Percentiles rank a stretch among this genome's conserved stretches.
phyloP scores from a whole-genome alignment of 2,797 vertebrate genomes.

The Odontamblyopus lacepedii region DNA sequence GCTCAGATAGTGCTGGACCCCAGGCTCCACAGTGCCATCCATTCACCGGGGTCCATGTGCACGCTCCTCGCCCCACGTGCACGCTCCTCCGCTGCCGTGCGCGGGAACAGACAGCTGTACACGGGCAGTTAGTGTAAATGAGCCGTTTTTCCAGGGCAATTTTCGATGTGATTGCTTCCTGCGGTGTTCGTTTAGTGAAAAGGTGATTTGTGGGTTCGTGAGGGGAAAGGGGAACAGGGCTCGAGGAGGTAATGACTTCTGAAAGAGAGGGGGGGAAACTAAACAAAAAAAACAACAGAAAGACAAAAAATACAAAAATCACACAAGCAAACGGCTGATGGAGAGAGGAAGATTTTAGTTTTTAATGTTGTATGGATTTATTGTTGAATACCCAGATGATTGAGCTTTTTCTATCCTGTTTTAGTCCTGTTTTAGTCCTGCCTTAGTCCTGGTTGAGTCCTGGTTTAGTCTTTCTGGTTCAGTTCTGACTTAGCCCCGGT shows the following conservation, averaged over 20 bases:
- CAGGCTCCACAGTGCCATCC: neutral
- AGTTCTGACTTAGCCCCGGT: too few species aligned
- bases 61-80: neutral
- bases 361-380: neutral
- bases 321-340: neutral
- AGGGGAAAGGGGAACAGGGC: neutral
- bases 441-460: too few species aligned
- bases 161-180: conserved; percentile 6
- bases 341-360: neutral
- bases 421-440: too few species aligned
- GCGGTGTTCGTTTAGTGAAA: conserved; percentile 2
- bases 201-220: neutral
- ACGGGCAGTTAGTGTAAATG: neutral
- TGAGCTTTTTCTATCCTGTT: too few species aligned
- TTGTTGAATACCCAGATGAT: too few species aligned
- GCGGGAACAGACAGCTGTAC: too few species aligned
- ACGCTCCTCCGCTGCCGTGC: neutral
- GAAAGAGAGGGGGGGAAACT: neutral
- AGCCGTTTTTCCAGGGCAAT: conserved; percentile 6
- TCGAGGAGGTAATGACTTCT: neutral
- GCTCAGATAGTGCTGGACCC: neutral
- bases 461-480: too few species aligned
- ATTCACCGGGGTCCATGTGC: neutral
- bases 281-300: neutral
- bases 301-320: too few species aligned